Percentiles rank a stretch among this genome's conserved stretches.
Evolutionary conservation across 2,113 vertebrate species (phyloP).

Genomic region (human): DNA sequence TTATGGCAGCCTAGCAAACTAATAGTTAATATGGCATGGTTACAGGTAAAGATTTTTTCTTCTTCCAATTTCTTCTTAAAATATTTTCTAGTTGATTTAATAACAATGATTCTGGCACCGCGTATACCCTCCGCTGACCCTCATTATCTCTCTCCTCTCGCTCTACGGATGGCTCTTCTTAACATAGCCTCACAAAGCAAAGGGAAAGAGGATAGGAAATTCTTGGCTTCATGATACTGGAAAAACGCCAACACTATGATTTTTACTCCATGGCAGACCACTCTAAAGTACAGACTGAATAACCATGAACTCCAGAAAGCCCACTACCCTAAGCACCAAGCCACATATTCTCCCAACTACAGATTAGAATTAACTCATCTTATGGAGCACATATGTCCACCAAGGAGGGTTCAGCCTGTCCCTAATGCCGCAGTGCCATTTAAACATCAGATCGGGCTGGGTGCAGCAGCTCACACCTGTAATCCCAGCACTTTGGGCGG

Average conservation of each 20-base stretch:
- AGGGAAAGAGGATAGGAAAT: background rate
- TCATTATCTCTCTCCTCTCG: background rate
- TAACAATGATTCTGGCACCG: background rate
- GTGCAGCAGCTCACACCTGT: too few relatives aligned
- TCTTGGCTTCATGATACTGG: background rate
- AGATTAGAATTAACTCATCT: background rate
- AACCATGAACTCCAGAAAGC: background rate
- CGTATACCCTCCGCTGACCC: background rate
- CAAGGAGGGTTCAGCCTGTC: background rate
- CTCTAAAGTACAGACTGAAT: background rate
- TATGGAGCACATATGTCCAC: background rate
- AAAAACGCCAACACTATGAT: background rate
- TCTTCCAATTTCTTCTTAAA: background rate
- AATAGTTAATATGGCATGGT: background rate
- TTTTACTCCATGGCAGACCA: background rate
- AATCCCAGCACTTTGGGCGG: too few relatives aligned
- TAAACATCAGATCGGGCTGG: background rate
- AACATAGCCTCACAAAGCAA: background rate
- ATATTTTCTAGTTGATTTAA: background rate
- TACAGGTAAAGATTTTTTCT: background rate
- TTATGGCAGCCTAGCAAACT: background rate
- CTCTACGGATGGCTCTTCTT: background rate
- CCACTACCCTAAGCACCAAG: background rate
- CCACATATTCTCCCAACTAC: background rate
- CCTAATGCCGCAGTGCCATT: background rate